Percentiles rank a stretch among this genome's conserved stretches.
phyloP scores from a whole-genome alignment of 2,797 vertebrate genomes.

The Arctocebus calabarensis region DNA sequence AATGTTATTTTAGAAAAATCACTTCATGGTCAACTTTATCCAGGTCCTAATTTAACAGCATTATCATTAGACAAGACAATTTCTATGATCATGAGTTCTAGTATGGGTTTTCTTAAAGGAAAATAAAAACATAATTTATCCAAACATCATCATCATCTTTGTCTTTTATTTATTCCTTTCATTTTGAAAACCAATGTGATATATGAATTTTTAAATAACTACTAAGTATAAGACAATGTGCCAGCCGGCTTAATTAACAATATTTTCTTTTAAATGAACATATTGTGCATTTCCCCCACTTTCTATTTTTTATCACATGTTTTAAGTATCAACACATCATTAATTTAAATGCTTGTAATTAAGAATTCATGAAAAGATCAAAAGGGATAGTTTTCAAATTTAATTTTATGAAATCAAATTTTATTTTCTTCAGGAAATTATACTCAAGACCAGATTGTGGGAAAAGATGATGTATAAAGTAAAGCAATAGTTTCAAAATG shows the following conservation, averaged over 20 bases:
- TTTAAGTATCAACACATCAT: slow-evolving; percentile 64
- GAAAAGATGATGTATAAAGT: neutral
- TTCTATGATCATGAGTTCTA: slow-evolving; percentile 13
- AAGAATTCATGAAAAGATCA: slow-evolving; percentile 53
- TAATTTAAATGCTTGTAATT: slow-evolving; percentile 59
- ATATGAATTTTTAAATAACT: slow-evolving; percentile 49
- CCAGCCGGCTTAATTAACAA: slow-evolving; percentile 67
- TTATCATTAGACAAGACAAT: neutral
- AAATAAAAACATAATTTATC: slow-evolving; percentile 55
- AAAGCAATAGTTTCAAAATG: slow-evolving; percentile 37
- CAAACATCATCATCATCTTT: neutral
- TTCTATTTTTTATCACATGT: slow-evolving; percentile 46
- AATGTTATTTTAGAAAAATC: neutral
- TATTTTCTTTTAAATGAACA: slow-evolving; percentile 60
- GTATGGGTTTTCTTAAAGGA: neutral
- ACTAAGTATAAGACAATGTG: slow-evolving; percentile 8
- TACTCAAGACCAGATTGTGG: neutral
- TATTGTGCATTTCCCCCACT: slow-evolving; percentile 23
- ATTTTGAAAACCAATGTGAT: slow-evolving; percentile 48
- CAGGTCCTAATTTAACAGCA: neutral
- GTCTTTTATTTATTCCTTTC: slow-evolving; percentile 56
- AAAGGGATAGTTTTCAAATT: slow-evolving; percentile 45
- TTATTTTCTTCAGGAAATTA: slow-evolving; percentile 63
- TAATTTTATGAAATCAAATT: slow-evolving; percentile 61
- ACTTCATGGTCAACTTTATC: neutral